Evolutionary conservation across 2,113 vertebrate genomes (phyloP), one percentile per base, ranked within the genome.

Genomic region (Gavia stellata): DNA sequence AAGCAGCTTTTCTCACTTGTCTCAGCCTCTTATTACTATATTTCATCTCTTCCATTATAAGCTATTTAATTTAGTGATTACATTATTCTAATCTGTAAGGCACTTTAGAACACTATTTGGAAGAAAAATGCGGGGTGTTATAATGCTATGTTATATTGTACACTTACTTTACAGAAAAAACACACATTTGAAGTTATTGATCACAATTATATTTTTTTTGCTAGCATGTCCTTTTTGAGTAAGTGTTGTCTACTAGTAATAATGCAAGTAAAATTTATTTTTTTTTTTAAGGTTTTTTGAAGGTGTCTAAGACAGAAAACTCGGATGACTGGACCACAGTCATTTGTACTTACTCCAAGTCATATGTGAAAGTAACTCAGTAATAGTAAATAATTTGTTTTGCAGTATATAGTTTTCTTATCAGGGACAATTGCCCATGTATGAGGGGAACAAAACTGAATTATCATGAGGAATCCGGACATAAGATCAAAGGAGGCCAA

Each of bases 51-150:
- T 87, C 88, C 49, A 62, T 95, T 93, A 44, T 72, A 72, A 86
- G 62, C 42, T 86, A 62, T 96, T 95, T 95, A 92, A 93, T 97
- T 92, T 91, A 84, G 86, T 79, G 82, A 87, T 96, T 79, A 49
- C 14, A 24, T 59, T 91, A 71, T 95, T 90, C 49, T 84, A 81
- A 92, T 81, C 82, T 85, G 58, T 66, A 68, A 85, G 45, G 53
- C 42, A 55, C 34, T 83, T 78, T 14, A 73, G 19, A 83, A 74
- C 67, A 44, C 10, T 26, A 9, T 47, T 88, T 74, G 29, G 68
- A 86, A 83, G 45, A 66, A 40, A 87, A 94, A 56, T 82, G 11
- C 9, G 15, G 23, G 45, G 12, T 83, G 31, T 71, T 81, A 40
- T 23, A 71, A 59, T 40, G n/a, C 6, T 53, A 2, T 65, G 14